These are phyloP conservation scores for Girardinichthys multiradiatus DNA, from an alignment of 2,113 vertebrate species.

Conservation along the genomic window DNA sequence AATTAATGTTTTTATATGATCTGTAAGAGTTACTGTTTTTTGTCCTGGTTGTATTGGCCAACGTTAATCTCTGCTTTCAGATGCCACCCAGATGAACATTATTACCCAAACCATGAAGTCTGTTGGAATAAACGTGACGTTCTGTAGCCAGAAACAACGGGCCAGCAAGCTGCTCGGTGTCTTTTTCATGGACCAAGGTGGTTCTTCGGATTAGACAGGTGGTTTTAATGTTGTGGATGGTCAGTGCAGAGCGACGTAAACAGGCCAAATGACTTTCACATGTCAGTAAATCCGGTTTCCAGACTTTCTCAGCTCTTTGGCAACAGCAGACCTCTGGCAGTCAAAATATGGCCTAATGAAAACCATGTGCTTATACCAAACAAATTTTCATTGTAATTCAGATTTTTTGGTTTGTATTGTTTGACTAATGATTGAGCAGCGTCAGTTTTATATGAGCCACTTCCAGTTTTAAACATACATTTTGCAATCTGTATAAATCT, in stretches of 20 bases:
- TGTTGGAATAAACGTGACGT: not conserved
- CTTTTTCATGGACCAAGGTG: not conserved
- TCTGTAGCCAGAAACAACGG: too few species aligned
- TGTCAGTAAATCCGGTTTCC: conserved; percentile 15
- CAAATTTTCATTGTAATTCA: not conserved
- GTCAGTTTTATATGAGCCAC: not conserved
- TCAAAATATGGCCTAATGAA: not conserved
- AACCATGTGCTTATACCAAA: not conserved
- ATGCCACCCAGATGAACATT: not conserved
- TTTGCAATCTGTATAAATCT: not conserved
- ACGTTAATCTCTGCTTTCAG: not conserved
- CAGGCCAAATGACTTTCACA: not conserved
- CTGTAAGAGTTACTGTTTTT: not conserved
- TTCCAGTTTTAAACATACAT: not conserved
- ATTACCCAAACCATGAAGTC: not conserved
- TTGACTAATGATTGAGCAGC: not conserved
- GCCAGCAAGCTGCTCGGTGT: rapidly evolving
- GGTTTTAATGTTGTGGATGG: not conserved
- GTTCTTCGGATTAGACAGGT: not conserved
- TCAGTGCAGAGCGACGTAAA: not conserved
- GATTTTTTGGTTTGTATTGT: not conserved
- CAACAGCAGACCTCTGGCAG: not conserved
- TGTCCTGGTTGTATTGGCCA: not conserved
- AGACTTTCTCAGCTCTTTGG: not conserved
- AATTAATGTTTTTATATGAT: not conserved